Evolutionary conservation across 2,797 vertebrate species (phyloP).

Genomic region (Euphonia xanthogaster): DNA sequence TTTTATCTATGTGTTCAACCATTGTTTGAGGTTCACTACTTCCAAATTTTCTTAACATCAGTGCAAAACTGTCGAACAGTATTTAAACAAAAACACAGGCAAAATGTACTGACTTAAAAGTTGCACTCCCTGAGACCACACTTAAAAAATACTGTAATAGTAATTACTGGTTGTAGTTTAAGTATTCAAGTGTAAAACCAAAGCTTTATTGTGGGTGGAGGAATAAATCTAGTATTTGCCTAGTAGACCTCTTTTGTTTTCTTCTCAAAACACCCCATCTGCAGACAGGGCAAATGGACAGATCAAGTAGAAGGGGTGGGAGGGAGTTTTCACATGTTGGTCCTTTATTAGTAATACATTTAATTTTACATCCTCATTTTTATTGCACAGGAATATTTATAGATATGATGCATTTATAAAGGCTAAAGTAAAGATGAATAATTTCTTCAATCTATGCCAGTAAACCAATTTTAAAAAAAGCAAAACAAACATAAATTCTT

Average conservation of each 20-base stretch:
- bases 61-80: neutral
- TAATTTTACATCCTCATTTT: neutral
- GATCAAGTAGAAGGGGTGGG: neutral
- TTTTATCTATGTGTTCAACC: rapidly evolving
- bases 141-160: neutral
- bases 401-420: neutral
- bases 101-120: neutral
- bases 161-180: neutral
- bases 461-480: neutral
- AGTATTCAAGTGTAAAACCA: neutral
- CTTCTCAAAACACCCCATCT: neutral
- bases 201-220: neutral
- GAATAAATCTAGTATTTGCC: neutral
- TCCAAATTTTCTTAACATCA: neutral
- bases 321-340: neutral
- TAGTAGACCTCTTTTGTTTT: neutral
- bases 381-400: neutral
- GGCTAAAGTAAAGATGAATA: neutral
- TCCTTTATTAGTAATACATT: neutral
- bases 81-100: neutral
- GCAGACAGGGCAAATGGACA: neutral
- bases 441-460: neutral
- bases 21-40: neutral
- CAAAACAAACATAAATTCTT: neutral
- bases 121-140: neutral